These are phyloP conservation scores for Bujurquina vittata DNA, from an alignment of 2,113 vertebrate genomes.

Conservation along the genomic window DNA sequence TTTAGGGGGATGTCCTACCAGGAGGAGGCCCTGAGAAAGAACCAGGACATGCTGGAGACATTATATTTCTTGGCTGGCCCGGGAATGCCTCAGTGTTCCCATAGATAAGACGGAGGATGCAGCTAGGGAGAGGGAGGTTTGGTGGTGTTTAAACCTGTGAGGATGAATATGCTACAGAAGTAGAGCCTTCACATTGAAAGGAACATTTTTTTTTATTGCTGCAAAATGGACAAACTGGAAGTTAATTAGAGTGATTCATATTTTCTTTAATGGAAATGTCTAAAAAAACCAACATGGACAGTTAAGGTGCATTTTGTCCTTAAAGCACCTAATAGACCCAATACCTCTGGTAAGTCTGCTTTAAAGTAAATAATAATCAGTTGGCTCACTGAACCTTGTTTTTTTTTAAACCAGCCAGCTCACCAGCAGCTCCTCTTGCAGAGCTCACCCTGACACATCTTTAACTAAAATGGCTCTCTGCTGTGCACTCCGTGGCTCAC, in stretches of 20 bases:
- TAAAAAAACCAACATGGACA: neutral
- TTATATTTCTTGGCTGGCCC: no score
- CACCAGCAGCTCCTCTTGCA: neutral
- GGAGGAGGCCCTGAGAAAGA: no score
- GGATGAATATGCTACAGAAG: neutral
- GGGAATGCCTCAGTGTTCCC: no score
- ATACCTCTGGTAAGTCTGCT: neutral
- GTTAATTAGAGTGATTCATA: neutral
- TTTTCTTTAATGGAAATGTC: no score
- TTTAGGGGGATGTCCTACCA: no score
- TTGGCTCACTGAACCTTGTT: neutral
- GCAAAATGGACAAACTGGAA: neutral
- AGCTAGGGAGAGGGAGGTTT: no score
- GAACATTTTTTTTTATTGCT: neutral
- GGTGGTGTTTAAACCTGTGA: neutral
- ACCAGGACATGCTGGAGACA: no score
- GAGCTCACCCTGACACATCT: conserved; percentile 20
- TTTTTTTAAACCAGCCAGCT: neutral
- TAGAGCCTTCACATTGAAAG: neutral
- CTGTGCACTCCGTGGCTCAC: neutral
- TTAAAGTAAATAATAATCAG: neutral
- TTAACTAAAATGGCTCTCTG: conserved; percentile 43
- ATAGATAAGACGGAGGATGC: no score
- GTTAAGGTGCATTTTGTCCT: neutral
- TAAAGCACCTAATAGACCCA: neutral